Evolutionary conservation across 2,797 vertebrate genomes (phyloP).

Genomic region (Antrozous pallidus): DNA sequence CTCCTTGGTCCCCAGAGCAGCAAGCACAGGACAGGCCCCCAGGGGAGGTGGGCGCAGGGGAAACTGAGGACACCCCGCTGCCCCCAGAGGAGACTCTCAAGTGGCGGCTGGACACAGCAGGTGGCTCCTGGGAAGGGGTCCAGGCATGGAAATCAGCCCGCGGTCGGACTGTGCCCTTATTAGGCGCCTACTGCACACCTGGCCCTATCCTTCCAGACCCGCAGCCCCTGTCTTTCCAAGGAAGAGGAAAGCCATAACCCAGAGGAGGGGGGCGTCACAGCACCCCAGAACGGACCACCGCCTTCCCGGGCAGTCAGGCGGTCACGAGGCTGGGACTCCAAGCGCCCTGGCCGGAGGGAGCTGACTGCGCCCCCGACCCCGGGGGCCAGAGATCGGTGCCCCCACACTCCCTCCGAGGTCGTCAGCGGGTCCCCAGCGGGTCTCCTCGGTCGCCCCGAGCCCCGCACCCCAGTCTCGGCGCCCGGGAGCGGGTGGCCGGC

Average conservation of each 20-base stretch:
- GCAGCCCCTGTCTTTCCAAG: slow-evolving; percentile 3
- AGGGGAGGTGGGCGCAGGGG: too few relatives aligned
- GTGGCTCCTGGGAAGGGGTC: neutral
- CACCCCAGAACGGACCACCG: neutral
- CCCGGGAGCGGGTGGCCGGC: neutral
- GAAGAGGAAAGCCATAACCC: slow-evolving; percentile 12
- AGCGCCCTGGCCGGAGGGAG: too few relatives aligned
- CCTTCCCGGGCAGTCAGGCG: too few relatives aligned
- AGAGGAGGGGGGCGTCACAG: neutral
- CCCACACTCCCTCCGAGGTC: too few relatives aligned
- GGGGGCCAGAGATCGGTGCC: neutral
- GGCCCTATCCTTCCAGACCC: neutral
- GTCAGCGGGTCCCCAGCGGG: neutral
- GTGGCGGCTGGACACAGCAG: neutral
- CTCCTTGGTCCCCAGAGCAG: neutral
- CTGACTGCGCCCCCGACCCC: neutral
- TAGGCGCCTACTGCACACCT: neutral
- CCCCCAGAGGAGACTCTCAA: neutral
- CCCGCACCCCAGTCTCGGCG: neutral
- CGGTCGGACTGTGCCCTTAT: neutral
- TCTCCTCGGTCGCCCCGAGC: neutral
- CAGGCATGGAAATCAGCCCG: neutral
- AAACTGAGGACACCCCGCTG: neutral
- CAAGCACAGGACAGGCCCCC: neutral
- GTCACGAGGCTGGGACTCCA: too few relatives aligned